Evolutionary conservation across 2,888 invertebrate species (phyloP).

Genomic region (Drosophila siamana): DNA sequence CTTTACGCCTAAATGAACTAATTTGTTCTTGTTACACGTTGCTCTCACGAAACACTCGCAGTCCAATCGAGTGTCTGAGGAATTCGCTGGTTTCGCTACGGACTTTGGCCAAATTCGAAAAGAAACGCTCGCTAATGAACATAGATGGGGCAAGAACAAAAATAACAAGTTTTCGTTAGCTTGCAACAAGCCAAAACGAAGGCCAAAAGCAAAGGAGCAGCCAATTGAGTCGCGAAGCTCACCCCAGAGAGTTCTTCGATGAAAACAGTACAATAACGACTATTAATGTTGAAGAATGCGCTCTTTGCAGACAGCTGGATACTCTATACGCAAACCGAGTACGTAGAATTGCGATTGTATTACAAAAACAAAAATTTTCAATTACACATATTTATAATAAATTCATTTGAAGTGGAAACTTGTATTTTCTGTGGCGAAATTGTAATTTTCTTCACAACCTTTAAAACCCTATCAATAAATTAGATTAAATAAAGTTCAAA

Average conservation of each 20-base stretch:
- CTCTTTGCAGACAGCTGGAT: neutral
- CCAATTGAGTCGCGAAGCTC: conserved; percentile 40
- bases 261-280: conserved; percentile 3
- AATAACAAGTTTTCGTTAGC: conserved; percentile 30
- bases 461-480: no score
- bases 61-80: conserved; percentile 22
- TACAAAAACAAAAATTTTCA: no score
- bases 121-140: conserved; percentile 61
- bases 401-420: no score
- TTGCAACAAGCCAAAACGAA: conserved; percentile 44
- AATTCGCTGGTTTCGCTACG: conserved; percentile 12
- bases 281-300: neutral
- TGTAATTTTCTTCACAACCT: no score
- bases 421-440: no score
- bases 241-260: conserved; percentile 36
- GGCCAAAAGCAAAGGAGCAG: conserved; percentile 22
- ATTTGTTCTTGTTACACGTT: conserved; percentile 59
- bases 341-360: no score
- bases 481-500: no score
- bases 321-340: no score
- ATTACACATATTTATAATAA: no score
- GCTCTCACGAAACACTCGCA: conserved; percentile 23
- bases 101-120: conserved; percentile 26
- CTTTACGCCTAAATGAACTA: conserved; percentile 69
- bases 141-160: conserved; percentile 1